Base-by-base conservation (phyloP, 2,113 vertebrate genomes). In the Aspidoscelis tigris region DNA sequence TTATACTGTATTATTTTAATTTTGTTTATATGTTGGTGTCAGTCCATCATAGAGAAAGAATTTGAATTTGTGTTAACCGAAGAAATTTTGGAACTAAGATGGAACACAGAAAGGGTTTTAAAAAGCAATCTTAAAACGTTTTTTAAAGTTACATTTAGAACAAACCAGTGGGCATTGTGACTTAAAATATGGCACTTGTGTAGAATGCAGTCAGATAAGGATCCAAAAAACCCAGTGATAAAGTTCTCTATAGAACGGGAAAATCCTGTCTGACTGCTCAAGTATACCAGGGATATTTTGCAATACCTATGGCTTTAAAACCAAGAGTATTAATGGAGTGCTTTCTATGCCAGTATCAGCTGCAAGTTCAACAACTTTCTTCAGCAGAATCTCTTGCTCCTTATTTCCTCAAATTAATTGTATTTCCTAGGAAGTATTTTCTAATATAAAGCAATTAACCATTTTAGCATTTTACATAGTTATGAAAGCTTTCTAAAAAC, bases 241-340 rank as follows among this genome's bases (percentile, higher is more conserved):
- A 47, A 61, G 53, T 79, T 47, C 73, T 7, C 75, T 24, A 79
- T 47, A 73, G 84, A 93, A 94, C 86, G 3, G 16, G 88, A 86
- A 69, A 74, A 88, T 87, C 90, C 88, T 88, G 90, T 78, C 78
- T 81, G 84, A 89, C 88, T 84, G 71, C 86, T 87, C 70, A 43
- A 87, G 66, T 80, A 53, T 66, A 76, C 75, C 44, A 68, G 9
- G 1, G 85, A 43, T 14, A 76, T 91, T 88, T 86, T 85, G 88
- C 79, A 92, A 92, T 2, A 21, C 33, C 79, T 74, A 61, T 81
- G 55, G 81, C 78, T 91, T 83, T 58, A 78, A 84, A 79, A 44
- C 87, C 88, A n/a, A 79, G 64, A 8, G 3, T 2, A 90, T 84
- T 87, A 79, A 44, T 76, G n/a, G 55, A 58, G 24, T 26, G 76